A percentile compares a stretch with the other conserved stretches of the same genome.
phyloP scores from a whole-genome alignment of 2,797 vertebrate species.

The Apogon talboti region DNA sequence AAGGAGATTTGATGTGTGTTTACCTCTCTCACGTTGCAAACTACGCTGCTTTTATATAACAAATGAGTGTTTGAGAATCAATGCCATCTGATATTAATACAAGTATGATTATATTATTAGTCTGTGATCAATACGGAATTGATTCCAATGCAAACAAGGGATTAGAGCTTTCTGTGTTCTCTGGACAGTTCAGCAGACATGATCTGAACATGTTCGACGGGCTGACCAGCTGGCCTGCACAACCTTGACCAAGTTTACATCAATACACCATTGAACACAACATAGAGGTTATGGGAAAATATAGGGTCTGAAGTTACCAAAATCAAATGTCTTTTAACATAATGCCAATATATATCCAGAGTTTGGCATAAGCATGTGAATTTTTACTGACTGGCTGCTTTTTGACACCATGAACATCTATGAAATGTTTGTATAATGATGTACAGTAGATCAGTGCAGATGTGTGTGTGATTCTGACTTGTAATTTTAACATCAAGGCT shows the following conservation, averaged over 20 bases:
- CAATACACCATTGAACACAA: conserved; percentile 77
- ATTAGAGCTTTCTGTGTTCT: conserved; percentile 70
- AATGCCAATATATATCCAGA: conserved; percentile 26
- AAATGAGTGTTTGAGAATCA: conserved; percentile 64
- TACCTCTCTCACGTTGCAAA: conserved; percentile 36
- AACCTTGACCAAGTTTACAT: conserved; percentile 79
- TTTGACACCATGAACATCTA: not conserved
- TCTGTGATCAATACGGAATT: conserved; percentile 77
- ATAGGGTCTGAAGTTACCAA: conserved; percentile 51
- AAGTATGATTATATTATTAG: conserved; percentile 80
- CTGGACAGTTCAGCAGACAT: conserved; percentile 64
- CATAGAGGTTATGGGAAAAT: conserved; percentile 82
- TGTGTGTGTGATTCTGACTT: too few species aligned
- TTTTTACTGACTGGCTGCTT: conserved; percentile 26
- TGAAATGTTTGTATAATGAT: not conserved
- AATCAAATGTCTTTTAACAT: conserved; percentile 51
- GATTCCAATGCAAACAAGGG: conserved; percentile 79
- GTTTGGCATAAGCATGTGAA: conserved; percentile 19
- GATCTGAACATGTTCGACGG: conserved; percentile 71
- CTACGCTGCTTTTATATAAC: conserved; percentile 32
- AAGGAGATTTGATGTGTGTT: conserved; percentile 31
- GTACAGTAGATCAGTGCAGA: not conserved
- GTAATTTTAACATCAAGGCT: not conserved
- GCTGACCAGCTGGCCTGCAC: conserved; percentile 64
- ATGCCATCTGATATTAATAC: conserved; percentile 71